phyloP scores from a whole-genome alignment of 1,140 invertebrate genomes.

The Megathymus violae region DNA sequence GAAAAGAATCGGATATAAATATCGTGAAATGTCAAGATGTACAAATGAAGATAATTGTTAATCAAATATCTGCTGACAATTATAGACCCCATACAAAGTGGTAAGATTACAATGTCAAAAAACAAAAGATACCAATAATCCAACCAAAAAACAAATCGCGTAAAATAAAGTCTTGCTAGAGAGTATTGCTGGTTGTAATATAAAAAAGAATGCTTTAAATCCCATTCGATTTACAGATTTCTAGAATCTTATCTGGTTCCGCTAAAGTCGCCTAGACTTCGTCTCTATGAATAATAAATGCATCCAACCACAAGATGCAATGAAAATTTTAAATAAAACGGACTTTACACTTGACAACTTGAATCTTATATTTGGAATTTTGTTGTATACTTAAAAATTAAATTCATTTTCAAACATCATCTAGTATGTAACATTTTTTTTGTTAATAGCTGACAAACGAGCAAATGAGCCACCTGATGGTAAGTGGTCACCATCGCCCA shows the following conservation, averaged over 20 bases:
- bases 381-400: neutral
- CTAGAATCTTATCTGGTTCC: constrained; percentile 26
- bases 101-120: too few species aligned
- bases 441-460: too few species aligned
- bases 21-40: too few species aligned
- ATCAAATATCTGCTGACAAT: too few species aligned
- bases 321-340: constrained; percentile 14
- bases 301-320: constrained; percentile 7
- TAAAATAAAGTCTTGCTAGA: constrained; percentile 1
- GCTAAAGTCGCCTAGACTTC: constrained; percentile 16
- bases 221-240: constrained; percentile 33
- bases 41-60: too few species aligned
- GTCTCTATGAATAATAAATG: constrained; percentile 30
- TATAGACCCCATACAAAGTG: too few species aligned
- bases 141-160: neutral
- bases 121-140: neutral
- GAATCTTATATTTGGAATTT: constrained; percentile 17
- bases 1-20: too few species aligned
- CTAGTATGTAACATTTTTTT: too few species aligned
- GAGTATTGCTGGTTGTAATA: constrained; percentile 5
- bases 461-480: too few species aligned
- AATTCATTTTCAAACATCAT: too few species aligned
- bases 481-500: too few species aligned
- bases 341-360: constrained; percentile 24
- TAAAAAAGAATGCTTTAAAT: constrained; percentile 31